phyloP scores from a whole-genome alignment of 2,113 vertebrate genomes.

The Thymallus thymallus region DNA sequence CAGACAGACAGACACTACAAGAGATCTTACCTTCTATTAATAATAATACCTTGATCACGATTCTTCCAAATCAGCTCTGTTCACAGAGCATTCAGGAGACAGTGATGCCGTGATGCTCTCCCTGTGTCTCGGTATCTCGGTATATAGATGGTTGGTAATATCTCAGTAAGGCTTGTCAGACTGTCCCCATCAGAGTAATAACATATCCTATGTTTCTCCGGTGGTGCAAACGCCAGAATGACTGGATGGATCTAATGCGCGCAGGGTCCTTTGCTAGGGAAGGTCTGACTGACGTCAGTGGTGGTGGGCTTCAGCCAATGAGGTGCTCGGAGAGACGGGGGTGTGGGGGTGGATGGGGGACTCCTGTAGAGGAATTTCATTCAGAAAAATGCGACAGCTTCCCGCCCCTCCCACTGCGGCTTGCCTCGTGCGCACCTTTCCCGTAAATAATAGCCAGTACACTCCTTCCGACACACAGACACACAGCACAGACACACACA shows the following conservation, averaged over 20 bases:
- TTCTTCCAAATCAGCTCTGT: not conserved
- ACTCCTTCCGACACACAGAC: not conserved
- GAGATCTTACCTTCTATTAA: not conserved
- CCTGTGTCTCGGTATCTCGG: not conserved
- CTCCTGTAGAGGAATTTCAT: slow-evolving; percentile 74
- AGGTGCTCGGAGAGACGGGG: slow-evolving; percentile 9
- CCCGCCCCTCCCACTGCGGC: slow-evolving; percentile 77
- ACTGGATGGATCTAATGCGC: slow-evolving; percentile 59
- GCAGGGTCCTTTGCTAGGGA: slow-evolving; percentile 54
- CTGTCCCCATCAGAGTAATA: slow-evolving; percentile 23
- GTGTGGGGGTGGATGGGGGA: not conserved
- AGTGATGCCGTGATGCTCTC: not conserved
- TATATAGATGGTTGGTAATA: not conserved
- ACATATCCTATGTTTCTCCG: slow-evolving; percentile 18
- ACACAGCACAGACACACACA: too few species aligned
- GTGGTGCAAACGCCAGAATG: slow-evolving; percentile 19
- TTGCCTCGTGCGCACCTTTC: slow-evolving; percentile 43
- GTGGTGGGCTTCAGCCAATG: slow-evolving; percentile 58
- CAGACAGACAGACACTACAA: not conserved
- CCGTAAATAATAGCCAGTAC: slow-evolving; percentile 40
- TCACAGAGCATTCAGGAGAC: not conserved
- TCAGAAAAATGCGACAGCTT: slow-evolving; percentile 82
- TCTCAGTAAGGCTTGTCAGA: not conserved
- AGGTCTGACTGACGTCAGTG: slow-evolving; percentile 69
- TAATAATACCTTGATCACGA: not conserved